A percentile compares a stretch with the other conserved stretches of the same genome.
phyloP scores from a whole-genome alignment of 92 coral and sea anemone species.

The Virgularia gustaviana region DNA sequence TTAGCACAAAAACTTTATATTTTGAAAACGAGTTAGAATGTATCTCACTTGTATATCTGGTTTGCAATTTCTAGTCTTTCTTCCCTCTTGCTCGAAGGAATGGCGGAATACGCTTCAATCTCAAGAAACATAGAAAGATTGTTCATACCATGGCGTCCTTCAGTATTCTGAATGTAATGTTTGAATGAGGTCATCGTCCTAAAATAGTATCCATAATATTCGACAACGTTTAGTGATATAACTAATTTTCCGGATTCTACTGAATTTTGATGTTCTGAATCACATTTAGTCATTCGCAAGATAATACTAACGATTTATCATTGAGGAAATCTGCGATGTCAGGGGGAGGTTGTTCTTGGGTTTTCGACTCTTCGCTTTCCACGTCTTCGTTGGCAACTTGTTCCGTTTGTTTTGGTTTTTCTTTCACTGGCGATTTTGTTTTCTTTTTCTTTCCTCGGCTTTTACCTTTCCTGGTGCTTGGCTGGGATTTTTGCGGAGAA shows the following conservation, averaged over 20 bases:
- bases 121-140: conserved; percentile 85
- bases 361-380: conserved; percentile 53
- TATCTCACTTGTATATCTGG: conserved; percentile 84
- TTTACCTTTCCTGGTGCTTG: conserved; percentile 36
- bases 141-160: conserved; percentile 88
- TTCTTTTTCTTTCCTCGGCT: conserved; percentile 37
- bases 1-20: not conserved
- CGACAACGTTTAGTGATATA: too few relatives aligned
- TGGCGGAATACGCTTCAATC: conserved; percentile 75
- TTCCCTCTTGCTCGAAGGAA: conserved; percentile 66
- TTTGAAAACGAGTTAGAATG: too few relatives aligned
- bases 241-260: too few relatives aligned
- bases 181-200: conserved; percentile 91
- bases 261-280: too few relatives aligned
- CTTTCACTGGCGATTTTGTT: conserved; percentile 51
- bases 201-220: not conserved
- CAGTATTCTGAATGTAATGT: conserved; percentile 91
- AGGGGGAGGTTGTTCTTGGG: conserved; percentile 64
- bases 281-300: not conserved
- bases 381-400: conserved; percentile 46
- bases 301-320: conserved; percentile 77
- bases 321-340: conserved; percentile 81
- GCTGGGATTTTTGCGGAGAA: conserved; percentile 38
- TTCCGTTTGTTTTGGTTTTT: conserved; percentile 66
- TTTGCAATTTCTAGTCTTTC: conserved; percentile 77